Evolutionary conservation across 2,888 invertebrate species (phyloP).

Genomic region (Drosophila emarginata): DNA sequence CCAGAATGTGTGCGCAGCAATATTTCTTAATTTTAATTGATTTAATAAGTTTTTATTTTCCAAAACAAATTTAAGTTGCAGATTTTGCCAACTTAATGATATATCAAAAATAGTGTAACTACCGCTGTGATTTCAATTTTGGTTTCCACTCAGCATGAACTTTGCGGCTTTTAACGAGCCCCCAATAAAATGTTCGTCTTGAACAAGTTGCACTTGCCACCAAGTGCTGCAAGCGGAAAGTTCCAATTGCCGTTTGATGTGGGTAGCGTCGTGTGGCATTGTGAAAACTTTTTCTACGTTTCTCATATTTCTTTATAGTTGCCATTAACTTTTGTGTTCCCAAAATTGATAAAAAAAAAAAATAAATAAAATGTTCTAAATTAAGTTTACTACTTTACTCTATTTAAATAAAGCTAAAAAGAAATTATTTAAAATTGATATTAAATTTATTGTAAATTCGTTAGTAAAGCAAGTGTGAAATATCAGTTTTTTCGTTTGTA

Average conservation of each 20-base stretch:
- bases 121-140: slow-evolving; percentile 30
- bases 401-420: background rate
- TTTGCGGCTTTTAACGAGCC: slow-evolving; percentile 55
- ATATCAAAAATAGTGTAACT: background rate
- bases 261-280: slow-evolving; percentile 15
- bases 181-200: slow-evolving; percentile 50
- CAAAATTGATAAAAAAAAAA: background rate
- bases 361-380: background rate
- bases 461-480: background rate
- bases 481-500: background rate
- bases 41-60: slow-evolving; percentile 27
- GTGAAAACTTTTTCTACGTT: background rate
- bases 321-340: background rate
- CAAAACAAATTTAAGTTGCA: slow-evolving; percentile 10
- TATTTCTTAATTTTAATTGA: slow-evolving; percentile 24
- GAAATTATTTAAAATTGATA: background rate
- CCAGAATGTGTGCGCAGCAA: slow-evolving; percentile 1
- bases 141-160: slow-evolving; percentile 34
- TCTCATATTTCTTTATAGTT: background rate
- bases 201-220: slow-evolving; percentile 42
- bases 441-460: too few relatives aligned
- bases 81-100: slow-evolving; percentile 13
- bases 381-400: background rate
- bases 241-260: slow-evolving; percentile 38
- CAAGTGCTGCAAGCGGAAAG: slow-evolving; percentile 51